Evolutionary conservation across 2,797 vertebrate species (phyloP), one percentile per base, ranked within the genome.

Genomic region (Peromyscus eremicus): DNA sequence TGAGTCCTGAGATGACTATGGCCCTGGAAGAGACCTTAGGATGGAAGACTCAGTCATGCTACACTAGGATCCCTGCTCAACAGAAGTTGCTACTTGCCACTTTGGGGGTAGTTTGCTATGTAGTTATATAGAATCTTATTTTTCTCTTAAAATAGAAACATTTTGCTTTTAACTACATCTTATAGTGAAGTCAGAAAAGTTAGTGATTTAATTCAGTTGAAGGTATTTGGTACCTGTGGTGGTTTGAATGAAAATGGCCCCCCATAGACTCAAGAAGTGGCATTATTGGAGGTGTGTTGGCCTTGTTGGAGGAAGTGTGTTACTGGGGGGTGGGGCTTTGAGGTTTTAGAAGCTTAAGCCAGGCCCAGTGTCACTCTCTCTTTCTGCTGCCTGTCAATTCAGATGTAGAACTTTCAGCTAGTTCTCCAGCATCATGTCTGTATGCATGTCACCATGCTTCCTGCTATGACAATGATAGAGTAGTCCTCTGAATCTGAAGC

Each of bases 21-120:
- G 16, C 37, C 62, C 34, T 93, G 29, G 16, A 14, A 92, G 37
- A 86, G n/a, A 81, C 6, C 13, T 43, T 91, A 77, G 92, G 32
- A n/a, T n/a, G 40, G 79, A 88, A 37, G 40, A 85, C 19, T 13
- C 46, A 68, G 27, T 13, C 68, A 43, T 25, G 14, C 5, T 27
- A 6, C 8, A 85, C 70, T 52, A 40, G 25, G 40, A 79, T 49
- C 68, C 77, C 62, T 82, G 23, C 49, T 25, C 19, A 40, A 81
- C 23, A 91, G 66, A 84, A 85, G n/a, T 37, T 89, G 40, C 27
- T 55, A 66, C 11, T 73, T 77, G 21, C 16, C 8, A 57, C 66
- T 92, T 90, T 60, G 79, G 19, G 55, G 25, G 13, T 81, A 73
- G 85, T 81, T 92, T 94, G 6, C 84, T 89, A 84, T 23, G 37